Percentiles rank a stretch among this genome's conserved stretches.
Conservation (phyloP, 1,140 invertebrate genomes). For the Ips typographus region DNA sequence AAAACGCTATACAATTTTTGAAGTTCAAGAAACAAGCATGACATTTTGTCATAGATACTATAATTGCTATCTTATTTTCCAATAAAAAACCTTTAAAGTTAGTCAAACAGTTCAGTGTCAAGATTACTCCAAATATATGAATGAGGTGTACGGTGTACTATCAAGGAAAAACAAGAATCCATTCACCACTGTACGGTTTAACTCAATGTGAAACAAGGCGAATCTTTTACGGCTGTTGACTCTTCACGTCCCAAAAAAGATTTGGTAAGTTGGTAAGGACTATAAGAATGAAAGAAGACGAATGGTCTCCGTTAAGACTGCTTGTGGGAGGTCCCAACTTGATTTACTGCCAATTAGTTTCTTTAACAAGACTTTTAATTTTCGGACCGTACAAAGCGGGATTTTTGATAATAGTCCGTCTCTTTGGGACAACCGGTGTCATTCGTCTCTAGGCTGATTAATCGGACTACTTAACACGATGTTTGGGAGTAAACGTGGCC, state of each 20-base stretch:
- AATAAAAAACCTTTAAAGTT: too few relatives aligned
- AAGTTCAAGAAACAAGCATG: too few relatives aligned
- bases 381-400: conserved; percentile 17
- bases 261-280: conserved; percentile 24
- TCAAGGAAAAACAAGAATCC: too few relatives aligned
- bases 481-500: conserved; percentile 2
- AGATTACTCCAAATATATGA: too few relatives aligned
- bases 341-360: conserved; percentile 33
- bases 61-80: too few relatives aligned
- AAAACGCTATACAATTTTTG: too few relatives aligned
- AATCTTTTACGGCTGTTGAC: conserved; percentile 13
- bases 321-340: conserved; percentile 29
- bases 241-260: conserved; percentile 27
- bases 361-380: conserved; percentile 30
- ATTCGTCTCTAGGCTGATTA: conserved; percentile 14
- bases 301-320: conserved; percentile 21
- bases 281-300: conserved; percentile 23
- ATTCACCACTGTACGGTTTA: too few relatives aligned
- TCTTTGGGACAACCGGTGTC: background rate
- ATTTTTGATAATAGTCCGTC: conserved; percentile 21
- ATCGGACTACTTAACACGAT: conserved; percentile 1
- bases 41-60: too few relatives aligned
- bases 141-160: too few relatives aligned
- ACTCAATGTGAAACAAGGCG: too few relatives aligned
- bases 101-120: too few relatives aligned